phyloP scores from a whole-genome alignment of 2,113 vertebrate species.

The Madoqua kirkii region DNA sequence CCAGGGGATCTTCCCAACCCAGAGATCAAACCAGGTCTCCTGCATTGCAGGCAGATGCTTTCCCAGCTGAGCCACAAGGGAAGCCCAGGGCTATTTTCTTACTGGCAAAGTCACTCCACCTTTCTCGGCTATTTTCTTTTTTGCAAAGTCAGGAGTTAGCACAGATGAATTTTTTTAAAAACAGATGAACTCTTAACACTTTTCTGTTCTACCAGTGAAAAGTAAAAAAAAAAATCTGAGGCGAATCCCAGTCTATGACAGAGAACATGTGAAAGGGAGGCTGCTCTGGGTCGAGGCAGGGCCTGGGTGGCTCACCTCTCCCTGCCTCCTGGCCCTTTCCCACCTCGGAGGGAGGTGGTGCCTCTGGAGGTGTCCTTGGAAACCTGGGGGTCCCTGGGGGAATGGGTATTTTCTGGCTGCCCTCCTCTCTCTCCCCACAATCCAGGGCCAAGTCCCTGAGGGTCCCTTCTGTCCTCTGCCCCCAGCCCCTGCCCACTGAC shows the following conservation, averaged over 20 bases:
- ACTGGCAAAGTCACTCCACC: background rate
- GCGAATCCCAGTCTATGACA: background rate
- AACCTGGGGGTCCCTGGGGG: background rate
- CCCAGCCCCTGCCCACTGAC: background rate
- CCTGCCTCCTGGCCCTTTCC: background rate
- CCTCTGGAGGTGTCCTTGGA: background rate
- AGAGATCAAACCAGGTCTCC: background rate
- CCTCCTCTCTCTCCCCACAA: background rate
- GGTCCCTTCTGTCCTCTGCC: background rate
- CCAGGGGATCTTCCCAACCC: background rate
- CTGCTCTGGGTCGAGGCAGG: background rate
- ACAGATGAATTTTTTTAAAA: background rate
- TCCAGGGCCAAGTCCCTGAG: background rate
- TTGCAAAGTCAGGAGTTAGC: background rate
- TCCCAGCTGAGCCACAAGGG: background rate
- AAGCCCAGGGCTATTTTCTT: background rate
- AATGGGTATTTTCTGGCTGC: background rate
- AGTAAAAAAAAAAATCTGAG: background rate
- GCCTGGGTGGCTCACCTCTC: background rate
- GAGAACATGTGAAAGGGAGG: background rate
- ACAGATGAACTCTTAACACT: background rate
- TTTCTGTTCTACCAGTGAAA: background rate
- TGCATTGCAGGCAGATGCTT: background rate
- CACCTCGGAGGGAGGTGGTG: background rate
- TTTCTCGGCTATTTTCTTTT: background rate